Base-by-base conservation (phyloP, 2,888 invertebrate species). In the Morpho helenor region DNA sequence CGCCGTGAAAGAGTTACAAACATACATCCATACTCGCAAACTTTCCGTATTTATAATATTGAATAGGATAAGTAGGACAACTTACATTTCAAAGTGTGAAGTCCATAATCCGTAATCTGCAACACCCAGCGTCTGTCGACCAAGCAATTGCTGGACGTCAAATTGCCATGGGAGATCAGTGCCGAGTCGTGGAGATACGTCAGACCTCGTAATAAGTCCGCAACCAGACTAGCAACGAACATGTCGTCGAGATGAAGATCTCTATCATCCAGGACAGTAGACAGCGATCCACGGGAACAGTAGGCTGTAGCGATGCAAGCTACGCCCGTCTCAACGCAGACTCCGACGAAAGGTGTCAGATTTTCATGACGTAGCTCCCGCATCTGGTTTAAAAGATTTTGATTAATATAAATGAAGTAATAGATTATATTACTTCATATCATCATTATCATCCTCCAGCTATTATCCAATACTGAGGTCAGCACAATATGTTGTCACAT, bases 41-140 rank as follows among this genome's bases (percentile, higher is more conserved):
- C 16, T 16, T 16, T 16, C 1, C 16, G 16, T 2, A 16, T 16
- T 16, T 16, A 16, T 2, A 16, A 16, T 16, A 16, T 16, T 16
- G 2, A 16, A 16, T 16, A 16, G 16, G 16, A 16, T 16, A 16
- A 16, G 16, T 16, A 16, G 16, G 46, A 9, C 2, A 16, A 80
- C 87, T 83, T 67, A 93, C 94, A 93, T 84, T 95, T 95, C 68
- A 97, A 94, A 77, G 96, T 95, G 74, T 96, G 95, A 7, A 97
- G 87, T 8, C 97, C 97, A 79, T 96, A 97, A 77, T 97, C 97
- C 0, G 96, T 92, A 16, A 97, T 95, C 85, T 97, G 96, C 51
- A 97, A 90, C n/a, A 97, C 96, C 97, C 97, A 97, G 66, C 97
- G 91, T 64, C 96, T 96, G 81, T 97, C 97, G 6, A 97, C 96